Percentiles rank a stretch among this genome's conserved stretches.
Conservation (phyloP, 2,888 invertebrate genomes). For the Andricus quercusramuli region DNA sequence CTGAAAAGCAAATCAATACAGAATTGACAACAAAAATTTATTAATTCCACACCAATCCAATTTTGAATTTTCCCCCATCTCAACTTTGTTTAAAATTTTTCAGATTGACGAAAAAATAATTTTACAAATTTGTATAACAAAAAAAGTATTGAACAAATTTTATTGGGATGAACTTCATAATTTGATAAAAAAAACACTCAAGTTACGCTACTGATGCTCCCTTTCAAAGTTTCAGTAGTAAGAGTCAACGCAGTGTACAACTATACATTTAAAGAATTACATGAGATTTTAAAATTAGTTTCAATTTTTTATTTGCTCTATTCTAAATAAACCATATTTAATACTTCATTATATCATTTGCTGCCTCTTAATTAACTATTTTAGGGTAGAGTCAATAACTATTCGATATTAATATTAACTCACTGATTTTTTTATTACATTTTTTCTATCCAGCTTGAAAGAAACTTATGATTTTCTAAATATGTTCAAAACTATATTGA, state of each 20-base stretch:
- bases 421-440: no score
- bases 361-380: not conserved
- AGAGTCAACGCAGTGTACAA: slow-evolving; percentile 1
- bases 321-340: not conserved
- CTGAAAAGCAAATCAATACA: not conserved
- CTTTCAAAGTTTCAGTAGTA: slow-evolving; percentile 16
- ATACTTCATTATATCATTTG: not conserved
- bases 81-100: no score
- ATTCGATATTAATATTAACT: not conserved
- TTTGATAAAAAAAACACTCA: not conserved
- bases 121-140: no score
- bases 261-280: not conserved
- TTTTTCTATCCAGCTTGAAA: no score
- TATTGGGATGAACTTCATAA: not conserved
- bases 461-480: no score
- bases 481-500: no score
- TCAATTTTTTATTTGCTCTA: not conserved
- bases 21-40: no score
- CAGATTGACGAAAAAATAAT: no score
- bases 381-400: not conserved
- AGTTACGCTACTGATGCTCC: not conserved
- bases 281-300: not conserved
- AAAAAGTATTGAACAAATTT: no score
- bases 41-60: no score
- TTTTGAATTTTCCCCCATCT: no score